Evolutionary conservation across 2,797 vertebrate species (phyloP), one percentile per base, ranked within the genome.

Genomic region (Mus minutoides): DNA sequence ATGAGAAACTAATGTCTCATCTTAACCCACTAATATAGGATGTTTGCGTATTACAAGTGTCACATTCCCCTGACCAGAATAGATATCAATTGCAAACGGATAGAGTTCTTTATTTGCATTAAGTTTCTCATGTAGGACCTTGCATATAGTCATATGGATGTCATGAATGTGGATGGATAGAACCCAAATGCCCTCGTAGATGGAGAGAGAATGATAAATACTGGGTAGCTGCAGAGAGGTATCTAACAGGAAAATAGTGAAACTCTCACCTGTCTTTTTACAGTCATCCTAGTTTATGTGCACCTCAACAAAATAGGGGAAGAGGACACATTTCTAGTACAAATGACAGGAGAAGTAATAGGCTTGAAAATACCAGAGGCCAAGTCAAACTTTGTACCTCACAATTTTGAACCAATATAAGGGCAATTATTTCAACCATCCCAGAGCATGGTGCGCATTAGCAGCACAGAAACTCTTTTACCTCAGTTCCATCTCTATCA

Each of bases 401-500:
- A 95, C 40, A 91, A 79, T 83, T 94, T 90, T 92, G 60, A 96
- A 26, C 31, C 92, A 84, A 77, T 75, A 67, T 54, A 97, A 83
- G 22, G 95, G 71, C 82, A 97, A 92, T 91, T 96, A 95, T 94
- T 94, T 94, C 73, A 90, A 93, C 40, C 78, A 95, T 77, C 82
- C 89, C 79, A 95, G 75, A 96, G 37, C 31, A 67, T 0, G 4
- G 52, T 73, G 34, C 77, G 90, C 80, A 82, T 95, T 97, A 90
- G 84, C 46, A 88, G 75, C 64, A 71, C 78, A 96, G 89, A 96
- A 90, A 91, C 64, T 56, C 46, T 90, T 92, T 96, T 69, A 43
- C 87, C 52, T 95, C 34, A 43, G 62, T 11, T 83, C 64, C 69
- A 96, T 69, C 24, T 90, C 92, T 95, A 69, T 46, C 52, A 94